Evolutionary conservation across 2,797 vertebrate species (phyloP).

Genomic region (Carapus acus): DNA sequence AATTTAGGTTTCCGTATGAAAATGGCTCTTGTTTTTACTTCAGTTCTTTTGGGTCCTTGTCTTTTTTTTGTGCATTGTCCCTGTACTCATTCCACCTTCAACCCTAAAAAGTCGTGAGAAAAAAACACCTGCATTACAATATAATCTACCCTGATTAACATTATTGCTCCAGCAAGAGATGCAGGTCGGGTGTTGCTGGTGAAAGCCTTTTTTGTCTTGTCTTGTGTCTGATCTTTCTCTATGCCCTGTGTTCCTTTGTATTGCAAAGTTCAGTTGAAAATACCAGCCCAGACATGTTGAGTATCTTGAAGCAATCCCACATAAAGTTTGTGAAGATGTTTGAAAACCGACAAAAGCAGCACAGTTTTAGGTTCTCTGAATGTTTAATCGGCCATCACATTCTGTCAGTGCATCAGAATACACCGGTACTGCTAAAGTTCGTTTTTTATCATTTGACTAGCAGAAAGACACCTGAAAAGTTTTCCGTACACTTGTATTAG

Average conservation of each 20-base stretch:
- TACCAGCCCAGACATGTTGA: constrained; percentile 13
- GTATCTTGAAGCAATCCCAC: constrained; percentile 13
- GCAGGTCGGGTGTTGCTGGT: constrained; percentile 28
- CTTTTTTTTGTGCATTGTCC: constrained; percentile 12
- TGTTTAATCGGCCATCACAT: constrained; percentile 36
- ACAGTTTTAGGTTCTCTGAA: constrained; percentile 26
- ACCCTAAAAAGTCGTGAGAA: constrained; percentile 14
- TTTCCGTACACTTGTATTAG: constrained; percentile 5
- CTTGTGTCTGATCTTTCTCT: constrained; percentile 18
- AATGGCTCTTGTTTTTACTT: constrained; percentile 25
- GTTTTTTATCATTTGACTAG: constrained; percentile 24
- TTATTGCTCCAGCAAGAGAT: constrained; percentile 11
- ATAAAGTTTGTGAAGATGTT: constrained; percentile 23
- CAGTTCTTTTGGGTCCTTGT: constrained; percentile 14
- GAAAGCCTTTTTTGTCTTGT: constrained; percentile 19
- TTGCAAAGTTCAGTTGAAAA: constrained; percentile 18
- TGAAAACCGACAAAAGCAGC: constrained; percentile 29
- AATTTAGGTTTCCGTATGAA: constrained; percentile 16
- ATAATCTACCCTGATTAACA: constrained; percentile 2
- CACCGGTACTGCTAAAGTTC: constrained; percentile 8
- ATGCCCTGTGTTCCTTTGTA: constrained; percentile 7
- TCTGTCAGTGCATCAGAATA: constrained; percentile 24
- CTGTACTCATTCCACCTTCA: constrained; percentile 37
- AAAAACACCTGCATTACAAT: background rate
- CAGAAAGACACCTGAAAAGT: constrained; percentile 8